phyloP scores from a whole-genome alignment of 2,113 vertebrate species.

The Rattus rattus region DNA sequence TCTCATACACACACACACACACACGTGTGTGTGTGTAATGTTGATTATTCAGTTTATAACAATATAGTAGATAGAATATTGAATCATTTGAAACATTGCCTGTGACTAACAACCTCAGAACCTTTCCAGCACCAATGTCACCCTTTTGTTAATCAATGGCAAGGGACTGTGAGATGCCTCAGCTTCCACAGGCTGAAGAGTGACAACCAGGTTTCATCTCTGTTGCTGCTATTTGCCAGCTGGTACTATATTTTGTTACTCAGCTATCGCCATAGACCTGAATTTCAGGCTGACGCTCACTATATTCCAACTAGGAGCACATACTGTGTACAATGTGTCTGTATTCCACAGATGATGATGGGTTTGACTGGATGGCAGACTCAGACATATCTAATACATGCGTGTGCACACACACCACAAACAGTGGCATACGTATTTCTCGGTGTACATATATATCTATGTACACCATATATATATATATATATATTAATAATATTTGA shows the following conservation, averaged over 20 bases:
- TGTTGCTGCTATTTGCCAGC: rapidly evolving
- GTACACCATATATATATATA: not conserved
- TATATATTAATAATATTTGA: not conserved
- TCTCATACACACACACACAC: not conserved
- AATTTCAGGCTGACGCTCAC: not conserved
- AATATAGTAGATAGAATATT: not conserved
- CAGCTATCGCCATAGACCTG: not conserved
- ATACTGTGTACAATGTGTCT: rapidly evolving
- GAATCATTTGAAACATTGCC: not conserved
- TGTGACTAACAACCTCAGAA: too few species aligned
- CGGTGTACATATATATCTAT: not conserved
- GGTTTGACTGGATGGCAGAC: too few species aligned
- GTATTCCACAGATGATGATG: too few species aligned
- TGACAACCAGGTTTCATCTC: rapidly evolving
- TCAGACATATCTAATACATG: too few species aligned
- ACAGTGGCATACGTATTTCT: not conserved
- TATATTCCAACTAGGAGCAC: rapidly evolving
- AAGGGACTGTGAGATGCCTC: rapidly evolving
- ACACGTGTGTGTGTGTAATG: not conserved
- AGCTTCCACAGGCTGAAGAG: rapidly evolving
- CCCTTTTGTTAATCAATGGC: too few species aligned
- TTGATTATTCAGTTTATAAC: not conserved
- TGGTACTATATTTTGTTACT: rapidly evolving
- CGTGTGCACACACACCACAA: not conserved
- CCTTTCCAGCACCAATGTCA: too few species aligned